These are phyloP conservation scores for Hirtodrosophila cameraria DNA, from an alignment of 2,888 invertebrate genomes.

Conservation along the genomic window DNA sequence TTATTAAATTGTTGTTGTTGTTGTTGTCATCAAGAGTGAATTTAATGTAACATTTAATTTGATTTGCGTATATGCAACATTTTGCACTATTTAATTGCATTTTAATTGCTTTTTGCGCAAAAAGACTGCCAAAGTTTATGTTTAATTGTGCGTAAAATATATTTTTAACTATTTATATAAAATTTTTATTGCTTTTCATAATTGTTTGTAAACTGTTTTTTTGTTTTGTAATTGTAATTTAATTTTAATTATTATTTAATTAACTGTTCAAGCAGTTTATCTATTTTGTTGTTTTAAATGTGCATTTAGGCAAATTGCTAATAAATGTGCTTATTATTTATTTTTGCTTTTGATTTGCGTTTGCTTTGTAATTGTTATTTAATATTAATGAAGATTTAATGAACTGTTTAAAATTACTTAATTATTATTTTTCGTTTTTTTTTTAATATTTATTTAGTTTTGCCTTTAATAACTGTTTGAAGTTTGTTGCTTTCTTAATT, in stretches of 20 bases:
- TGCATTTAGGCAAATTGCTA: too few species aligned
- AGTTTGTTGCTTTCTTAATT: too few species aligned
- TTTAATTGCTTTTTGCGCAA: conserved; percentile 58
- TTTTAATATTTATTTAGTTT: too few species aligned
- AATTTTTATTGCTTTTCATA: neutral
- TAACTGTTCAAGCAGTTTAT: neutral
- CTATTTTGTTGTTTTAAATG: too few species aligned
- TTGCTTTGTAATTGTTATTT: too few species aligned
- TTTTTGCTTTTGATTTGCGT: too few species aligned
- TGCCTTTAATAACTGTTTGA: too few species aligned
- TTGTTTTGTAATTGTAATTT: conserved; percentile 2
- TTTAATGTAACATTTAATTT: conserved; percentile 37
- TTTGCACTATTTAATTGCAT: conserved; percentile 56
- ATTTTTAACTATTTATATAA: neutral
- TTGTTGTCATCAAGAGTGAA: conserved; percentile 16
- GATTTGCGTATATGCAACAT: conserved; percentile 30
- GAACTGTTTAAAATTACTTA: too few species aligned
- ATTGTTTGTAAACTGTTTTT: neutral
- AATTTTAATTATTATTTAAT: conserved; percentile 10
- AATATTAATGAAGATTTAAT: too few species aligned
- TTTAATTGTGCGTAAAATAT: conserved; percentile 54
- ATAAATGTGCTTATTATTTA: too few species aligned
- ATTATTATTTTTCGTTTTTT: too few species aligned
- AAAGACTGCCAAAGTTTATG: conserved; percentile 23
- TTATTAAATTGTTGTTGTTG: conserved; percentile 2